phyloP scores from a whole-genome alignment of 1,140 invertebrate genomes.

The Calephelis virginiensis region DNA sequence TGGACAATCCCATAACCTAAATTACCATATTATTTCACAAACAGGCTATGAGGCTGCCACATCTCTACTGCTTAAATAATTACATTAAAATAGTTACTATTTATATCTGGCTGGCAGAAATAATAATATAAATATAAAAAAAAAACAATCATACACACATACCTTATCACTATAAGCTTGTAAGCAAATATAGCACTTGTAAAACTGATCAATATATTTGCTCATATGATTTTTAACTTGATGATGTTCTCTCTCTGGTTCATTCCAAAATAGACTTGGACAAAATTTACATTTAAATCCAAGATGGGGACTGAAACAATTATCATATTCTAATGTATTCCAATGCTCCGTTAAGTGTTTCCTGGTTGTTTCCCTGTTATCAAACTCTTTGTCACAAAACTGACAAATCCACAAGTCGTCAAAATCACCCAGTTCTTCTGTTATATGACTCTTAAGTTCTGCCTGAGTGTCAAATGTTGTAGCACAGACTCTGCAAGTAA shows the following conservation, averaged over 20 bases:
- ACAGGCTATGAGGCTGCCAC: too few relatives aligned
- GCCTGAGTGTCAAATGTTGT: constrained; percentile 57
- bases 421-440: constrained; percentile 58
- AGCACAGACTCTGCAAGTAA: constrained; percentile 66
- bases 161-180: constrained; percentile 74
- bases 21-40: too few relatives aligned
- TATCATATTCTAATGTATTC: constrained; percentile 56
- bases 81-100: too few relatives aligned
- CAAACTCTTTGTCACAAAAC: constrained; percentile 74
- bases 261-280: constrained; percentile 73
- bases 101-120: too few relatives aligned
- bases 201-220: constrained; percentile 65
- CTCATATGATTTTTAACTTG: constrained; percentile 57
- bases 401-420: constrained; percentile 73
- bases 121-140: too few relatives aligned
- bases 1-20: too few relatives aligned
- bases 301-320: constrained; percentile 72
- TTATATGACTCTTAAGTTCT: constrained; percentile 56
- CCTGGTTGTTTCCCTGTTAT: constrained; percentile 55
- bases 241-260: constrained; percentile 65
- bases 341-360: constrained; percentile 64
- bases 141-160: constrained; percentile 17
- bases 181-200: constrained; percentile 60
- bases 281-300: constrained; percentile 74
- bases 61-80: too few relatives aligned